Evolutionary conservation across 2,888 invertebrate species (phyloP), one percentile per base, ranked within the genome.

Genomic region (Gandaritis pyraliata): DNA sequence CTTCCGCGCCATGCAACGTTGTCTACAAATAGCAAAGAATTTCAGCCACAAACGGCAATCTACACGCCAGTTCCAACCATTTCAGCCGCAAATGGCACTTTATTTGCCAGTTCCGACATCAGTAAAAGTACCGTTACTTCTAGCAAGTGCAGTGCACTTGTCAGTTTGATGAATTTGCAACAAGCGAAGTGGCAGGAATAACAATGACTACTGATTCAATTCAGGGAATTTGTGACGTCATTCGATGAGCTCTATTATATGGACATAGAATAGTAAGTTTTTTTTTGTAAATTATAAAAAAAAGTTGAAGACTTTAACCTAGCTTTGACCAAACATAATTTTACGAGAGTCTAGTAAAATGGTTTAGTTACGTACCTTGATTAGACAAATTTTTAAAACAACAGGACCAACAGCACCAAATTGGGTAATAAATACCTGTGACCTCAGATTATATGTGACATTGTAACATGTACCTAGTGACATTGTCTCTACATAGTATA

Each of bases 1-100:
- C 41, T 45, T 45, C 51, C 53, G 12, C 18, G 30, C 55, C 38
- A 13, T 57, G 62, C 57, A 30, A 53, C 38, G 16, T 47, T 57
- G 36, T 64, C 56, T 62, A 57, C 64, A 65, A 61, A 61, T 58
- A 55, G 61, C 60, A 56, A 53, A 69, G 60, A 70, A 65, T 48
- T 67, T 55, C 59, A 69, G 73, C 77, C 43, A 43, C 16, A 43
- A 16, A 82, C 77, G 78, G 76, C 72, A 72, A 65, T 71, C 71
- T 72, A 75, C 43, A 41, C 76, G 77, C 75, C 76, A 72, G 72
- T 74, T 80, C 76, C 72, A 70, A 76, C 71, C 70, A 64, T 49
- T 66, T 53, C 59, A 70, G 73, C 77, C 77, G 71, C 82, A 82
- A 84, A 82, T 77, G 79, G 76, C 72, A 72, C 66, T 71, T 70